Evolutionary conservation across 2,113 vertebrate species (phyloP).

Genomic region (Sebastes schlegelii): DNA sequence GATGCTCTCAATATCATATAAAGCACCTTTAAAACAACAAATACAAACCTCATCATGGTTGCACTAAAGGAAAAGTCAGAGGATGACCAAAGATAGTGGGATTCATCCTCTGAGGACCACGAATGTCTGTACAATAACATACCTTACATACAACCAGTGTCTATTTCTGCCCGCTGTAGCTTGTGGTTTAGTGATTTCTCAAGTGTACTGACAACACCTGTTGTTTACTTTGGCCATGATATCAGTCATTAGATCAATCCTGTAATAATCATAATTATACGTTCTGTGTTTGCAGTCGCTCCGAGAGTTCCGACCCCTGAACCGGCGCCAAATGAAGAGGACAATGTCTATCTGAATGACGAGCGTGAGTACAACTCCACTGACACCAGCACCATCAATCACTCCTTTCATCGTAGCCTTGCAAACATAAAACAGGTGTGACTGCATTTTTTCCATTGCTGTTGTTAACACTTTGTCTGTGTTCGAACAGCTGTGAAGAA

Average conservation of each 20-base stretch:
- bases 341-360: conserved; percentile 49
- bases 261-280: conserved; percentile 5
- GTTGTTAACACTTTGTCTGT: conserved; percentile 23
- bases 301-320: background rate
- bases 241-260: rapidly evolving
- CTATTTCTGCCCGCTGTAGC: background rate
- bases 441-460: conserved; percentile 46
- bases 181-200: too few relatives aligned
- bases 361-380: conserved; percentile 59
- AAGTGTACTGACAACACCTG: too few relatives aligned
- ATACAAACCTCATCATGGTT: too few relatives aligned
- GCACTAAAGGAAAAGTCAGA: background rate
- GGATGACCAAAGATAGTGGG: background rate
- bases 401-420: background rate
- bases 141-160: background rate
- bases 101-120: background rate
- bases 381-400: background rate
- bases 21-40: too few relatives aligned
- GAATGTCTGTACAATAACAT: background rate
- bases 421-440: conserved; percentile 37
- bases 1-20: too few relatives aligned
- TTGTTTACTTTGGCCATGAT: rapidly evolving
- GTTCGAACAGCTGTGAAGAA: conserved; percentile 43
- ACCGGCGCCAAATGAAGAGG: background rate
- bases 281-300: background rate